Evolutionary conservation across 2,797 vertebrate species (phyloP), one percentile per base, ranked within the genome.

Genomic region (Steatocranus sp.): DNA sequence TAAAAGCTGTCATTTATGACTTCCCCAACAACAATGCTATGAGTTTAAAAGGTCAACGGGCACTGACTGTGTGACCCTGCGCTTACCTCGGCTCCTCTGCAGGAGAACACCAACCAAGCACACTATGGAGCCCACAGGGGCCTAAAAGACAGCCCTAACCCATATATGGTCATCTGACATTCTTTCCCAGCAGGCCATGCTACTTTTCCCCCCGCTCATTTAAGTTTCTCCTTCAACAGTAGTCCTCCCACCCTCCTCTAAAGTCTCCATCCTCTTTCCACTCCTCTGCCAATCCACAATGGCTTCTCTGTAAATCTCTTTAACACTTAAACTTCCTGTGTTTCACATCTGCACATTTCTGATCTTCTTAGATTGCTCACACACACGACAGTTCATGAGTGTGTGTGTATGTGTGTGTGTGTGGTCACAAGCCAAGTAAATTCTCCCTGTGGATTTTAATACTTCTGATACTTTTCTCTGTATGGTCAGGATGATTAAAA

Each of bases 121-220:
- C 50, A 14, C 80, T 32, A 68, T 38, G 7, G 50, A 84, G 79
- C 82, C 81, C 83, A 70, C 11, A 25, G 74, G 30, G 76, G 81
- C 81, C 81, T 86, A 53, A 89, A 91, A 90, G 90, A 85, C 81
- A 87, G 77, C 43, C 83, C 75, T 79, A 88, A 88, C 89, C 90
- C 91, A 84, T 80, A 89, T 86, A 88, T 75, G 50, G 74, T 51
- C 25, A 43, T 79, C 76, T 86, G 89, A 85, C 86, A 92, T 94
- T 94, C 87, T 91, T 94, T 90, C 92, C 87, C 93, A 93, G 90
- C 87, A 92, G 84, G 89, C 83, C 54, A 43, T 83, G 85, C 87
- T 85, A 82, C 88, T 89, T 77, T 89, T 88, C 89, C 34, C 86
- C 88, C 86, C 83, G 79, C 87, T 92, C 88, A 84, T 91, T 93